These are phyloP conservation scores for Sebastes hubbsi DNA, from an alignment of 2,797 vertebrate species.

Conservation along the genomic window DNA sequence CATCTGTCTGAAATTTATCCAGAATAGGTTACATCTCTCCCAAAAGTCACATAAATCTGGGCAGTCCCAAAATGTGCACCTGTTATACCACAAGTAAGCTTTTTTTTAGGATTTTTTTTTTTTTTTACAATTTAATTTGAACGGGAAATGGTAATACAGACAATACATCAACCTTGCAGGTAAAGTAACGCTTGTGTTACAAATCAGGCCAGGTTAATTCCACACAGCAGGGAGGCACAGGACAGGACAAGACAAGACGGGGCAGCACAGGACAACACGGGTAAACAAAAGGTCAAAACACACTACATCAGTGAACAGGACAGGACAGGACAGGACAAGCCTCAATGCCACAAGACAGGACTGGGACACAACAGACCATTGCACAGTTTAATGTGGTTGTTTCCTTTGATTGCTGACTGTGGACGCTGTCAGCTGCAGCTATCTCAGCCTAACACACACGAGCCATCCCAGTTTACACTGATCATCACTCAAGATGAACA, in stretches of 20 bases:
- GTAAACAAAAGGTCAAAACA: constrained; percentile 28
- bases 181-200: neutral
- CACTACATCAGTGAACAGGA: neutral
- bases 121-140: neutral
- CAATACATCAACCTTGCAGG: neutral
- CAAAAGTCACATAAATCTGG: neutral
- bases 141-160: neutral
- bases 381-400: neutral
- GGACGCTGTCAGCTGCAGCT: constrained; percentile 7
- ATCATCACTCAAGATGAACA: neutral
- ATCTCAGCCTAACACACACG: neutral
- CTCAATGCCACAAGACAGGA: constrained; percentile 27
- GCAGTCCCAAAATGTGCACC: neutral
- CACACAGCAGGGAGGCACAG: neutral
- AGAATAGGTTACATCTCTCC: neutral
- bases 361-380: constrained; percentile 5
- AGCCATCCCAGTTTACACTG: neutral
- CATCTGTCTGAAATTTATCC: neutral
- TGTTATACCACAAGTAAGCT: neutral
- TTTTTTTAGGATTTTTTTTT: neutral
- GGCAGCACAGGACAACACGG: neutral
- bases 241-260: neutral
- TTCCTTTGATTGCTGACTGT: constrained; percentile 11
- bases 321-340: neutral
- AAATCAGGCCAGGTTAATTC: constrained; percentile 2